phyloP scores from a whole-genome alignment of 2,113 vertebrate genomes.

The Budorcas taxicolor region DNA sequence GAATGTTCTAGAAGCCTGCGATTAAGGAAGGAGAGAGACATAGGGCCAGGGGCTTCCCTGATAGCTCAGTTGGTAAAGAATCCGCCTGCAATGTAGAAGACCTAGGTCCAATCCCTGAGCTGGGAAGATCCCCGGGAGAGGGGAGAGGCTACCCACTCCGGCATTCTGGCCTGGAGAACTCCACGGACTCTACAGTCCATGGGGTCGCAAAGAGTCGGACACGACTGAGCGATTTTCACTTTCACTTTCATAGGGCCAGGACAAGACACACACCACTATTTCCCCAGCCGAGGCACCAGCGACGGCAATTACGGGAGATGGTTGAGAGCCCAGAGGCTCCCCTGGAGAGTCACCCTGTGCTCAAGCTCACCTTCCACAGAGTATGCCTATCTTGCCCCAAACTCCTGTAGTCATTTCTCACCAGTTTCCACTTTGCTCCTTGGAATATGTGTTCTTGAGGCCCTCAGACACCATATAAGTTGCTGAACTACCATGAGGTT shows the following conservation, averaged over 20 bases:
- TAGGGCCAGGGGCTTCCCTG: background rate
- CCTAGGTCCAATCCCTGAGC: background rate
- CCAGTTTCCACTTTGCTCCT: background rate
- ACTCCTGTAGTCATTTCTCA: background rate
- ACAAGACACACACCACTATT: too few relatives aligned
- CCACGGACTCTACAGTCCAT: background rate
- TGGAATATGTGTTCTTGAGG: background rate
- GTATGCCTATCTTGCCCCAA: rapidly evolving
- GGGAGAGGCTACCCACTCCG: background rate
- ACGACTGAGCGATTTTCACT: background rate
- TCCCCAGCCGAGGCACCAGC: background rate
- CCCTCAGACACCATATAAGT: background rate
- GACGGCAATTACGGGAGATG: rapidly evolving
- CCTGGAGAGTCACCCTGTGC: background rate
- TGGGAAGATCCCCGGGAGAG: background rate
- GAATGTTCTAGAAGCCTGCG: background rate
- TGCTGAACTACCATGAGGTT: background rate
- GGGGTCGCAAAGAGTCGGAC: background rate
- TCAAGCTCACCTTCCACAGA: background rate
- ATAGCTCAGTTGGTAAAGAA: background rate
- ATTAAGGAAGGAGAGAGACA: background rate
- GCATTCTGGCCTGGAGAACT: background rate
- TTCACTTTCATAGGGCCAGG: background rate
- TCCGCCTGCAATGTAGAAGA: background rate
- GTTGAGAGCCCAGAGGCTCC: background rate